A percentile compares a stretch with the other conserved stretches of the same genome.
phyloP scores from a whole-genome alignment of 2,888 invertebrate species.

The Rhamnusium bicolor region DNA sequence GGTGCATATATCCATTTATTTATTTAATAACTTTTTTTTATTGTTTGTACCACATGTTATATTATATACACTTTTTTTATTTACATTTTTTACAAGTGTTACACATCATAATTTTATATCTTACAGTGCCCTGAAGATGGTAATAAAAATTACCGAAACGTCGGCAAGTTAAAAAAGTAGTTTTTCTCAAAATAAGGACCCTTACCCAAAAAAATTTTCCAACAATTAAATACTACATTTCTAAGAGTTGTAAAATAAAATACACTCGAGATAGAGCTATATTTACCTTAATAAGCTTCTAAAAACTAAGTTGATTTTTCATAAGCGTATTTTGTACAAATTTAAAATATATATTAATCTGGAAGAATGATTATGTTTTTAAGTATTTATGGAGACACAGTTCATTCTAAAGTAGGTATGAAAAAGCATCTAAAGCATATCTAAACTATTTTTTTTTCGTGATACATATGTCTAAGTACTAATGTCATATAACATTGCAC shows the following conservation, averaged over 20 bases:
- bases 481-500: constrained; percentile 49
- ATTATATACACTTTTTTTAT: no score
- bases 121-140: no score
- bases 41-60: no score
- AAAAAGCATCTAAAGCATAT: constrained; percentile 33
- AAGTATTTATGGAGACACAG: constrained; percentile 30
- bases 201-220: no score
- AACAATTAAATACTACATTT: constrained; percentile 15
- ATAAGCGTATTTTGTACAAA: constrained; percentile 57
- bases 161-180: no score
- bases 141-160: no score
- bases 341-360: constrained; percentile 42
- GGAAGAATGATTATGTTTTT: constrained; percentile 47
- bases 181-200: no score
- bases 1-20: no score
- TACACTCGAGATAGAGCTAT: constrained; percentile 37
- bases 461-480: constrained; percentile 36
- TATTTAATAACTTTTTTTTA: no score
- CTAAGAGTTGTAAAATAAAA: constrained; percentile 26
- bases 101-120: no score
- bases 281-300: constrained; percentile 51
- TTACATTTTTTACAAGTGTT: no score
- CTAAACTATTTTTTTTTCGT: constrained; percentile 30
- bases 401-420: constrained; percentile 22
- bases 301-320: constrained; percentile 53